Evolutionary conservation across 1,140 invertebrate genomes (phyloP).

Genomic region (Delia radicum): DNA sequence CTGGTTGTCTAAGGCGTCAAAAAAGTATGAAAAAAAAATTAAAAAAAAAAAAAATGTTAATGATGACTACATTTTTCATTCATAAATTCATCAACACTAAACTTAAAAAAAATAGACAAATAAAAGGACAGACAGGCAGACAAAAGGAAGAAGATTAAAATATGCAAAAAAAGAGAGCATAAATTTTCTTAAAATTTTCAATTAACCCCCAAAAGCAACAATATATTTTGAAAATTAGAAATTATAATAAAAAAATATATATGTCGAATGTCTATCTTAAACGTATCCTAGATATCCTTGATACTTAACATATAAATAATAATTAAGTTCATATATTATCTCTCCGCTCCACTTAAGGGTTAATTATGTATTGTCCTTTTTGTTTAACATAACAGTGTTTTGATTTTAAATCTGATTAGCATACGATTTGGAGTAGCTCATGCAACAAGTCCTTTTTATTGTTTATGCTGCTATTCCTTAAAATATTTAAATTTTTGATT

Average conservation of each 20-base stretch:
- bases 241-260: too few relatives aligned
- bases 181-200: too few relatives aligned
- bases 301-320: too few relatives aligned
- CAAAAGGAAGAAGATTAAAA: neutral
- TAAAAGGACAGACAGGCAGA: neutral
- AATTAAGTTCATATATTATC: too few relatives aligned
- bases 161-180: neutral
- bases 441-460: neutral
- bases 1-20: neutral
- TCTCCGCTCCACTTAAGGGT: too few relatives aligned
- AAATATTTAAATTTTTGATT: neutral
- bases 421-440: neutral
- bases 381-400: neutral
- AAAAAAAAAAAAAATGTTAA: neutral
- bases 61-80: neutral
- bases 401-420: neutral
- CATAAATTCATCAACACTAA: neutral
- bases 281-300: too few relatives aligned
- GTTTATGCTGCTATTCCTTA: neutral
- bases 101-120: neutral
- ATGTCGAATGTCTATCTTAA: too few relatives aligned
- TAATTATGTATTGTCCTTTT: neutral
- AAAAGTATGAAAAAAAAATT: neutral
- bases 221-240: too few relatives aligned
- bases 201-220: too few relatives aligned